phyloP scores from a whole-genome alignment of 2,888 invertebrate species.

The Xylota segnis region DNA sequence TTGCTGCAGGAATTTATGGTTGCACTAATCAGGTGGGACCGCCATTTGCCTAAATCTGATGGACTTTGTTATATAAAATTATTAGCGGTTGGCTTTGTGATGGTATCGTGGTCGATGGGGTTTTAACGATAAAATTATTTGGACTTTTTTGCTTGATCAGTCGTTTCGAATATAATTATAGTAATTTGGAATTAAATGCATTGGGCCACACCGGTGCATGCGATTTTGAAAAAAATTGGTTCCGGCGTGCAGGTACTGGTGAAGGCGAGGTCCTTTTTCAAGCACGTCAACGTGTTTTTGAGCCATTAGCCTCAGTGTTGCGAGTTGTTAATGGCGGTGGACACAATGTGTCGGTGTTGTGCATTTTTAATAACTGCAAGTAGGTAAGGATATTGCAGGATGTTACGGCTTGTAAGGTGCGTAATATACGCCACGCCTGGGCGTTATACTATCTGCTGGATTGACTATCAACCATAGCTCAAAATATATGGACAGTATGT shows the following conservation, averaged over 20 bases:
- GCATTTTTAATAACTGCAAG: no score
- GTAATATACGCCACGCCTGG: no score
- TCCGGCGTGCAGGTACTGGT: not conserved
- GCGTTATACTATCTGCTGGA: no score
- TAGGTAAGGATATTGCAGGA: no score
- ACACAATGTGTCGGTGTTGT: not conserved
- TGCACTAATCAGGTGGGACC: conserved; percentile 60
- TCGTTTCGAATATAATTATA: conserved; percentile 19
- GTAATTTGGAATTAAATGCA: conserved; percentile 38
- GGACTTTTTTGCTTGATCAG: conserved; percentile 40
- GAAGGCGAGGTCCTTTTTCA: not conserved
- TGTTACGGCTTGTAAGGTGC: no score
- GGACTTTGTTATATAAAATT: conserved; percentile 17
- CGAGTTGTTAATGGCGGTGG: no score
- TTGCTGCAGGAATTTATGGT: conserved; percentile 32
- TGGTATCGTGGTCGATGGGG: conserved; percentile 37
- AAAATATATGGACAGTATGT: no score
- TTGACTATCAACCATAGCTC: no score
- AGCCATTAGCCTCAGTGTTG: no score
- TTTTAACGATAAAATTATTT: conserved; percentile 17
- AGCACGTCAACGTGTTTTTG: not conserved
- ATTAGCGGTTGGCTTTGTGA: conserved; percentile 12
- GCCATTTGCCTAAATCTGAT: conserved; percentile 22
- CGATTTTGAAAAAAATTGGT: conserved; percentile 4
- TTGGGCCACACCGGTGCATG: conserved; percentile 11